phyloP scores from a whole-genome alignment of 2,888 invertebrate genomes.

The Melieria crassipennis region DNA sequence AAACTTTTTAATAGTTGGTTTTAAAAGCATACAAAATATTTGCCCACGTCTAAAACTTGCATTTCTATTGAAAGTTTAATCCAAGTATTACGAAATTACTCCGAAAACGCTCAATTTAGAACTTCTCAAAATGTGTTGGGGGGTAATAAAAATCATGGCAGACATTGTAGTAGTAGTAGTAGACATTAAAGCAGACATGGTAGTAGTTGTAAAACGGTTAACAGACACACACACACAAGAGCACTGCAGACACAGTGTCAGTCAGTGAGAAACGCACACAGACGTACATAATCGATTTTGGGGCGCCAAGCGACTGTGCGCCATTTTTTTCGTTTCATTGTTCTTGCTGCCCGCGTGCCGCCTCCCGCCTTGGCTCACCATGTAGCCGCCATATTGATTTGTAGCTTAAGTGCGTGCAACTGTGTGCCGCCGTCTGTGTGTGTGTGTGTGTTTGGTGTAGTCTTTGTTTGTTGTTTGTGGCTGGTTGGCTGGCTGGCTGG shows the following conservation, averaged over 20 bases:
- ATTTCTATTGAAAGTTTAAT: too few species aligned
- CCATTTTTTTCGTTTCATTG: slow-evolving; percentile 15
- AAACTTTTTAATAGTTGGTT: too few species aligned
- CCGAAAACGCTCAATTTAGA: too few species aligned
- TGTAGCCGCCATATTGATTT: slow-evolving; percentile 38
- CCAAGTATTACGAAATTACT: too few species aligned
- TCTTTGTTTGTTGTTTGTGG: slow-evolving; percentile 11
- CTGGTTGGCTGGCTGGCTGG: background rate
- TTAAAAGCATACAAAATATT: too few species aligned
- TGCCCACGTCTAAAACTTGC: too few species aligned
- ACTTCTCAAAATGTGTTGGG: too few species aligned
- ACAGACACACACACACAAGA: background rate
- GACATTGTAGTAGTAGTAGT: background rate
- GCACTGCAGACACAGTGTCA: background rate
- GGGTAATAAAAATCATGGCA: too few species aligned
- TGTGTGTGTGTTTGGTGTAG: slow-evolving; percentile 13
- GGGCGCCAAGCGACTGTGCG: slow-evolving; percentile 51
- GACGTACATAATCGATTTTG: slow-evolving; percentile 53
- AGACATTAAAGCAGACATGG: background rate
- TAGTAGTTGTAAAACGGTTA: background rate
- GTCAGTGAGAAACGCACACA: slow-evolving; percentile 3
- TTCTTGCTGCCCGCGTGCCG: slow-evolving; percentile 26
- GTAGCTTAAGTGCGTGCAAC: slow-evolving; percentile 9
- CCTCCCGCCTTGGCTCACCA: slow-evolving; percentile 9
- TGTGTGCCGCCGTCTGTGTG: slow-evolving; percentile 17